phyloP scores from a whole-genome alignment of 2,113 vertebrate genomes.

The Cochlearius cochlearius region DNA sequence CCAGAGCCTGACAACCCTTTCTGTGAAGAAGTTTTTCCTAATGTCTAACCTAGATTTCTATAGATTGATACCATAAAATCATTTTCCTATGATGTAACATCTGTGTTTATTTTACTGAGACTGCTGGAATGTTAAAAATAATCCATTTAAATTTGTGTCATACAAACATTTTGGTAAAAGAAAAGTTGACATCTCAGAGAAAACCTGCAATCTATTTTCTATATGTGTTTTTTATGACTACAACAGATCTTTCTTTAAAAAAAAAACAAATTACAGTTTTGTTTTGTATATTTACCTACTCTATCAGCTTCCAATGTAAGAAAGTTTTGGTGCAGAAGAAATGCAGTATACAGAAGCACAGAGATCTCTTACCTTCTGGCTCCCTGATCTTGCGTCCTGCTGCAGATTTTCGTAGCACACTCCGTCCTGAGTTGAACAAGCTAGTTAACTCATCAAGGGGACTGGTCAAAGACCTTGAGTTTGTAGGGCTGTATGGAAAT shows the following conservation, averaged over 20 bases:
- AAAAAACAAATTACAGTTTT: background rate
- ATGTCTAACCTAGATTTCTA: too few species aligned
- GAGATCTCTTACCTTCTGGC: slow-evolving; percentile 74
- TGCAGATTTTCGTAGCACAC: slow-evolving; percentile 87
- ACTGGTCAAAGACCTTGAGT: slow-evolving; percentile 84
- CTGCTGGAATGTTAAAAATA: background rate
- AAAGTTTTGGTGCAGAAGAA: background rate
- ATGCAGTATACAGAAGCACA: background rate
- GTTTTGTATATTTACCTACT: background rate
- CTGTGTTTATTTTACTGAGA: background rate
- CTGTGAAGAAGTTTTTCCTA: too few species aligned
- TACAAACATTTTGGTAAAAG: background rate
- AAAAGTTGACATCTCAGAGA: background rate
- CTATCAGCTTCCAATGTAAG: background rate
- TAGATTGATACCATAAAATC: background rate
- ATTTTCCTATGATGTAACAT: background rate
- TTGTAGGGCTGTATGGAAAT: slow-evolving; percentile 84
- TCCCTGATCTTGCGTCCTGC: slow-evolving; percentile 89
- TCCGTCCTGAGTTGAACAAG: slow-evolving; percentile 91
- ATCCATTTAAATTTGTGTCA: background rate
- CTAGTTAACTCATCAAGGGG: slow-evolving; percentile 94
- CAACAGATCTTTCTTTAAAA: background rate
- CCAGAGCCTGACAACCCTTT: too few species aligned
- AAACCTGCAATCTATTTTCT: background rate
- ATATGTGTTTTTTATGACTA: background rate